Conservation (phyloP, 2,797 vertebrate species). For the Xerus rutilus region DNA sequence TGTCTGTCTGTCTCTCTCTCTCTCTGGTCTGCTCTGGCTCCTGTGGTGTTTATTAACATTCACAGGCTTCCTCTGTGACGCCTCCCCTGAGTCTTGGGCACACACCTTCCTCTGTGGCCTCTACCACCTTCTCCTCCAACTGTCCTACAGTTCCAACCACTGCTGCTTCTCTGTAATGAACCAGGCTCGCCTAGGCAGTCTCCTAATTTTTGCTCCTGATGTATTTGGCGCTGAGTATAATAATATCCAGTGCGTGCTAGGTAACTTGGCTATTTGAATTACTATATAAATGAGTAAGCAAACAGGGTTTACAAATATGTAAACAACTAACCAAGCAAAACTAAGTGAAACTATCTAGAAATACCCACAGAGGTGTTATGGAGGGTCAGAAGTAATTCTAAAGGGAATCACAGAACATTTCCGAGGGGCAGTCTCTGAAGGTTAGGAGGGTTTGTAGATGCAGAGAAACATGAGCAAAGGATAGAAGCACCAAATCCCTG, state of each 20-base stretch:
- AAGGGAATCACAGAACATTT: background rate
- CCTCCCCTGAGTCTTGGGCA: background rate
- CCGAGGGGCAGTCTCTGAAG: background rate
- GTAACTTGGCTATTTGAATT: background rate
- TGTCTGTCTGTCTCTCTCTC: background rate
- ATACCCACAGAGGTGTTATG: background rate
- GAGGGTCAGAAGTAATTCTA: background rate
- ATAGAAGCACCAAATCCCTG: too few species aligned
- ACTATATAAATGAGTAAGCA: background rate
- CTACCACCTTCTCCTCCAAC: background rate
- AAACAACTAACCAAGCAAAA: background rate
- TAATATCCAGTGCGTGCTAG: background rate
- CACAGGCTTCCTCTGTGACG: background rate
- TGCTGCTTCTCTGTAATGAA: background rate
- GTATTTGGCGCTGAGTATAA: background rate
- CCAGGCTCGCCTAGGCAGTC: background rate
- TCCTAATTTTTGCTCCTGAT: background rate
- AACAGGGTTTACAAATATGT: background rate
- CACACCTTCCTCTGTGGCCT: background rate
- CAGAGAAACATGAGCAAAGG: background rate
- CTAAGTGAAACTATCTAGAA: background rate
- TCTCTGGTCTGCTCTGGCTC: background rate
- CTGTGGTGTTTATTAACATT: background rate
- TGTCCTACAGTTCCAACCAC: background rate
- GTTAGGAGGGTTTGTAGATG: background rate